Evolutionary conservation across 2,888 invertebrate species (phyloP).

Genomic region (Mythimna vitellina): DNA sequence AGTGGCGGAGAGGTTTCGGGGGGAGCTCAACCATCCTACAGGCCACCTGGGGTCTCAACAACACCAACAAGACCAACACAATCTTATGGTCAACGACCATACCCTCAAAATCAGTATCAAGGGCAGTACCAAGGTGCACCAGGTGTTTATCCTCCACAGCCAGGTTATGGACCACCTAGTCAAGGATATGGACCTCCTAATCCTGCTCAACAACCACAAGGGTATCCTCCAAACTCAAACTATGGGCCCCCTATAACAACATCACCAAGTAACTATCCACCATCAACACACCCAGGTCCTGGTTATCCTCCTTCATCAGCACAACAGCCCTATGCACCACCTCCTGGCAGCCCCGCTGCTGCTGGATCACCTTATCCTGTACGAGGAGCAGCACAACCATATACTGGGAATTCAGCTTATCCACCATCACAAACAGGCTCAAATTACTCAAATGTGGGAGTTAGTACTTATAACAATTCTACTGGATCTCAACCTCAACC

Average conservation of each 20-base stretch:
- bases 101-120: conserved; percentile 93
- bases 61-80: conserved; percentile 92
- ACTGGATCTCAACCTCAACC: conserved; percentile 87
- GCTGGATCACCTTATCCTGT: conserved; percentile 86
- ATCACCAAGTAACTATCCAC: conserved; percentile 90
- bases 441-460: conserved; percentile 87
- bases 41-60: conserved; percentile 88
- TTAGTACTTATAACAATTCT: conserved; percentile 85
- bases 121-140: conserved; percentile 90
- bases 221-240: conserved; percentile 92
- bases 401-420: conserved; percentile 86
- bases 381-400: conserved; percentile 84
- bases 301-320: conserved; percentile 86
- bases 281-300: conserved; percentile 86
- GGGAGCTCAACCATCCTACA: conserved; percentile 86
- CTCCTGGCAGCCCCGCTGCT: conserved; percentile 85
- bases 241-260: conserved; percentile 92
- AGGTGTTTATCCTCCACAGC: conserved; percentile 92
- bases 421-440: conserved; percentile 85
- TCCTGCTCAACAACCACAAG: conserved; percentile 91
- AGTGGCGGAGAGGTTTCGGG: conserved; percentile 82
- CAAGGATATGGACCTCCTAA: conserved; percentile 92
- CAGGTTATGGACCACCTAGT: conserved; percentile 92
- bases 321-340: conserved; percentile 88
- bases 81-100: conserved; percentile 92